Conservation (phyloP, 2,888 invertebrate species). For the Chesias legatella region DNA sequence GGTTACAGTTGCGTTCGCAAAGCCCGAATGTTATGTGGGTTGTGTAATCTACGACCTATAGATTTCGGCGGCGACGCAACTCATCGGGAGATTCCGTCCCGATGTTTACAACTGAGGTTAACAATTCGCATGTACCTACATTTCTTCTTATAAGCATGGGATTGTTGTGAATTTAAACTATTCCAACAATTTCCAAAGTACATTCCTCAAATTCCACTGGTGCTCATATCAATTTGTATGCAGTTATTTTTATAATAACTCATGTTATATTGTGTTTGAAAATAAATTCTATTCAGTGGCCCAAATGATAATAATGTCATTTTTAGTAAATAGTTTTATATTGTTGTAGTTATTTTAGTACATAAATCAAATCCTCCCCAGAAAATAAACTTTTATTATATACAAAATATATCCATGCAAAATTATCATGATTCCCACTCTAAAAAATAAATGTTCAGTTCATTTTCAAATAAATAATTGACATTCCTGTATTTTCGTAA, state of each 20-base stretch:
- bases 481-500: too few relatives aligned
- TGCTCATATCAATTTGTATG: neutral
- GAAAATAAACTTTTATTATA: too few relatives aligned
- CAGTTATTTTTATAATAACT: neutral
- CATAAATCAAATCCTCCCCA: too few relatives aligned
- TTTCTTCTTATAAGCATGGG: constrained; percentile 30
- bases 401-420: too few relatives aligned
- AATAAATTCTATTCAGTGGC: too few relatives aligned
- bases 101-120: constrained; percentile 29
- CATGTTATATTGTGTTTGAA: too few relatives aligned
- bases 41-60: constrained; percentile 55
- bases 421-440: too few relatives aligned
- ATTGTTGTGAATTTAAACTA: constrained; percentile 19
- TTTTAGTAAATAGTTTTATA: too few relatives aligned
- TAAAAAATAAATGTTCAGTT: too few relatives aligned
- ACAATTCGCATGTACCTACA: constrained; percentile 27
- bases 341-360: too few relatives aligned
- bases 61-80: constrained; percentile 17
- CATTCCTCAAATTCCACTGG: constrained; percentile 15
- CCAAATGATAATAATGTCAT: too few relatives aligned
- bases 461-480: too few relatives aligned
- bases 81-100: constrained; percentile 20
- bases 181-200: constrained; percentile 18
- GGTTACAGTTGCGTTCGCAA: constrained; percentile 32
- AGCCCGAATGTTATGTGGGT: constrained; percentile 41